Evolutionary conservation across 2,797 vertebrate genomes (phyloP).

Genomic region (Simalia tracyae): DNA sequence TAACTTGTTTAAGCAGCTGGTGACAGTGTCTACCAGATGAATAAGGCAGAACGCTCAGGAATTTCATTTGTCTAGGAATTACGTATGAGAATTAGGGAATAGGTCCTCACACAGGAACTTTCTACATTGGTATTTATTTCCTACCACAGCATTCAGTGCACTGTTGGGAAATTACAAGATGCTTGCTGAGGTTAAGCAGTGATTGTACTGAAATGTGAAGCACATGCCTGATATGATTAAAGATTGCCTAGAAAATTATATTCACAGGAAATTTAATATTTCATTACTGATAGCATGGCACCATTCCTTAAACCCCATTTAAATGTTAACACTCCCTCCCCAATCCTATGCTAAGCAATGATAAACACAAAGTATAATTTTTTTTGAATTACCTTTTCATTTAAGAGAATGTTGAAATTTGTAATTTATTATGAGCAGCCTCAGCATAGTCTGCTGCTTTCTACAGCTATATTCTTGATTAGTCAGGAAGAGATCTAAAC

Average conservation of each 20-base stretch:
- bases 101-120: not conserved
- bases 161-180: not conserved
- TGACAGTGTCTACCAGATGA: not conserved
- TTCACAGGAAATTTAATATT: not conserved
- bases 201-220: not conserved
- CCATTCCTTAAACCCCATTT: conserved; percentile 2
- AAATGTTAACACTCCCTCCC: not conserved
- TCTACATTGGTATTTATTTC: not conserved
- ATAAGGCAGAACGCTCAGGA: not conserved
- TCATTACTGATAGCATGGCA: not conserved
- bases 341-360: not conserved
- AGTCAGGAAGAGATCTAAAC: not conserved
- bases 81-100: not conserved
- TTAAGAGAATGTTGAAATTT: not conserved
- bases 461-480: not conserved
- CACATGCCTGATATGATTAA: not conserved
- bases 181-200: not conserved
- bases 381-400: conserved; percentile 1
- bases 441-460: not conserved
- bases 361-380: conserved; percentile 6
- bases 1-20: not conserved
- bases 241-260: not conserved
- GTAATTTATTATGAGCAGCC: not conserved
- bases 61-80: not conserved
- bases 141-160: not conserved